phyloP scores from a whole-genome alignment of 2,113 vertebrate species.

The Phrynocephalus versicolor region DNA sequence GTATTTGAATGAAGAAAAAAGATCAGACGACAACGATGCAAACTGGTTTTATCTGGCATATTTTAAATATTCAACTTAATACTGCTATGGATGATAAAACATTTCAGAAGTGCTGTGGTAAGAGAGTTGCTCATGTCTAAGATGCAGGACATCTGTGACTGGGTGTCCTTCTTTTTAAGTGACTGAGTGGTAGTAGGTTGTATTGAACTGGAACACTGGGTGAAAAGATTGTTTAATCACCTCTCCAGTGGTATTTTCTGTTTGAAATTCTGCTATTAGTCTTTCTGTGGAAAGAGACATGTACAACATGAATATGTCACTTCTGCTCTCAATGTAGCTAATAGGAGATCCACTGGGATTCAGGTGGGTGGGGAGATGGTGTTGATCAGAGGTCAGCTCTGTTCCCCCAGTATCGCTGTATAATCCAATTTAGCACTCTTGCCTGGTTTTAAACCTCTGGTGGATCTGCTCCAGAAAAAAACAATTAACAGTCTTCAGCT shows the following conservation, averaged over 20 bases:
- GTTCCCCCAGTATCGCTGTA: too few relatives aligned
- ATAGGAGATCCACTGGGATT: background rate
- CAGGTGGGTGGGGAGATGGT: background rate
- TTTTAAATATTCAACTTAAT: background rate
- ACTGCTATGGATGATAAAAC: background rate
- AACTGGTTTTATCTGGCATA: background rate
- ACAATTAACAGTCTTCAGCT: too few relatives aligned
- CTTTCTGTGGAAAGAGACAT: background rate
- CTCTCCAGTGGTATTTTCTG: background rate
- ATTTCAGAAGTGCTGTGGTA: background rate
- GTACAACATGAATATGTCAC: background rate
- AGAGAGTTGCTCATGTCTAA: background rate
- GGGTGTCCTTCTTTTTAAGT: background rate
- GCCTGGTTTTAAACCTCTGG: background rate
- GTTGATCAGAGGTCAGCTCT: background rate
- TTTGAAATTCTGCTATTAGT: background rate
- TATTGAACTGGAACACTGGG: background rate
- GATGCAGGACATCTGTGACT: background rate
- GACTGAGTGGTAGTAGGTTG: background rate
- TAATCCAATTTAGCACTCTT: too few relatives aligned
- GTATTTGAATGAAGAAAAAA: background rate
- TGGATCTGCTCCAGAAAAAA: too few relatives aligned
- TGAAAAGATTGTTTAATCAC: background rate
- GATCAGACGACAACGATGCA: background rate
- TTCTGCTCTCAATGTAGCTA: background rate